Conservation (phyloP, 2,888 invertebrate species). For the Epinotia ramella region DNA sequence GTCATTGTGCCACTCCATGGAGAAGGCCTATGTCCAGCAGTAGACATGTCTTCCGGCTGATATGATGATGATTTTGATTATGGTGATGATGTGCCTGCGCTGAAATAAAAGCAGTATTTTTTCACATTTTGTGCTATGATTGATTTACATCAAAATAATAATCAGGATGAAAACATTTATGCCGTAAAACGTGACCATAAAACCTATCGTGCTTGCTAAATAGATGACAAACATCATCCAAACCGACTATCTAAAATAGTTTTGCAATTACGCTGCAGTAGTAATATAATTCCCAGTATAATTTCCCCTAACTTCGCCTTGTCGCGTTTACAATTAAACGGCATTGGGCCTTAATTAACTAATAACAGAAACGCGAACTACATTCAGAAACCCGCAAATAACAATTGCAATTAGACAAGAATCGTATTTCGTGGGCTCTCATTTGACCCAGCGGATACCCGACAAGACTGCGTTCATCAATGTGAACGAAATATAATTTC, state of each 20-base stretch:
- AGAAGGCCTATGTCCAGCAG: too few species aligned
- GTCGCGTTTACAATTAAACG: slow-evolving; percentile 2
- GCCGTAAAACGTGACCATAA: too few species aligned
- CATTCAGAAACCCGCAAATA: background rate
- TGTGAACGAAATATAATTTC: background rate
- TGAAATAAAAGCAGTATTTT: too few species aligned
- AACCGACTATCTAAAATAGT: background rate
- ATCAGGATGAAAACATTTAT: too few species aligned
- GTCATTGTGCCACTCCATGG: too few species aligned
- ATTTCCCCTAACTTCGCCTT: background rate
- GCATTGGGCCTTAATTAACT: slow-evolving; percentile 16
- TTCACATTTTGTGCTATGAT: too few species aligned
- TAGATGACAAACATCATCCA: background rate
- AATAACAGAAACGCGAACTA: background rate
- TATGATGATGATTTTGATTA: too few species aligned
- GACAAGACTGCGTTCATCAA: background rate
- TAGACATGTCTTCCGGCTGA: too few species aligned
- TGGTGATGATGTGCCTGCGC: too few species aligned
- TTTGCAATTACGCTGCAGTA: background rate
- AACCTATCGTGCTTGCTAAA: too few species aligned
- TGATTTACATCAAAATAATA: too few species aligned
- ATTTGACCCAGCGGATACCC: background rate
- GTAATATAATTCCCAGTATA: background rate
- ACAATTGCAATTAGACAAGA: background rate
- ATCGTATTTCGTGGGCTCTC: background rate